These are phyloP conservation scores for Melanaphis sacchari DNA, from an alignment of 1,140 invertebrate genomes.

Conservation along the genomic window DNA sequence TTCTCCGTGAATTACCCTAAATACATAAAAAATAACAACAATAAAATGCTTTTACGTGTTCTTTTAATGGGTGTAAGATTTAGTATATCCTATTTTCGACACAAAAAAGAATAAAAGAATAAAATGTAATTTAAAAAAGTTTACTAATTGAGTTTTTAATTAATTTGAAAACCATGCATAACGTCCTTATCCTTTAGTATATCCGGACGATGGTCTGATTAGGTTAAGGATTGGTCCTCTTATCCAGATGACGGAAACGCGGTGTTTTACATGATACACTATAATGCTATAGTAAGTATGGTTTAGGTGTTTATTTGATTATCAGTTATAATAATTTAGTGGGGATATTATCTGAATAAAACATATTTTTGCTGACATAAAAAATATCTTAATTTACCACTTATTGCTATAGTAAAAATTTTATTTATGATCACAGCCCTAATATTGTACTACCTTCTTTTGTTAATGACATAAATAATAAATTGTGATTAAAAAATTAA, in stretches of 20 bases:
- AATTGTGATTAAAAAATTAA: neutral
- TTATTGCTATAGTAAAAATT: neutral
- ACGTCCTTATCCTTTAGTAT: conserved; percentile 4
- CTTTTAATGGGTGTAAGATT: neutral
- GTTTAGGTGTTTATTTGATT: neutral
- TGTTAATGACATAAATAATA: neutral
- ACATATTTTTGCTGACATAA: neutral
- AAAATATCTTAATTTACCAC: neutral
- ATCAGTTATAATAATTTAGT: neutral
- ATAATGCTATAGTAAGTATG: neutral
- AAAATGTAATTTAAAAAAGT: conserved; percentile 47
- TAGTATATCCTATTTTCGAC: neutral
- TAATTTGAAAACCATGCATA: conserved; percentile 12
- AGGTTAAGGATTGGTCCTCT: neutral
- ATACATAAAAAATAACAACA: neutral
- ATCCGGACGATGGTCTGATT: neutral
- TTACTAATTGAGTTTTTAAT: conserved; percentile 54
- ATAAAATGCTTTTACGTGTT: neutral
- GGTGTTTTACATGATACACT: neutral
- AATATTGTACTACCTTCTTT: neutral
- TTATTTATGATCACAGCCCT: neutral
- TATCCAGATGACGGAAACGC: neutral
- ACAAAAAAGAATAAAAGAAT: neutral
- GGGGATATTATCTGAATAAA: neutral
- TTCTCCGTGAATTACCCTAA: too few relatives aligned